A percentile compares a stretch with the other conserved stretches of the same genome.
phyloP scores from a whole-genome alignment of 2,888 invertebrate genomes.

The Thumatha senex region DNA sequence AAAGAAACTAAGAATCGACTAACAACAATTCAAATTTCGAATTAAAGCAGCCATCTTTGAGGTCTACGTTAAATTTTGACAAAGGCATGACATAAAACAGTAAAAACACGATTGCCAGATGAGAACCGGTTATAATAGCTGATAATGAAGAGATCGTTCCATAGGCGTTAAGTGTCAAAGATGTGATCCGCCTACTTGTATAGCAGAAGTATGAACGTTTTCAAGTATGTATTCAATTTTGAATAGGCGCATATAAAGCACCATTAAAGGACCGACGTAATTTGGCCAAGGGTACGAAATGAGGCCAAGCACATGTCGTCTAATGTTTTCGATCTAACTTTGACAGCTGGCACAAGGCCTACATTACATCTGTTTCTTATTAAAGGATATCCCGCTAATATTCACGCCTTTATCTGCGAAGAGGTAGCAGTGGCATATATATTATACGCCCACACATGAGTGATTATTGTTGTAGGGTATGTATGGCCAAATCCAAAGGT shows the following conservation, averaged over 20 bases:
- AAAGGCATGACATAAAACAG: no score
- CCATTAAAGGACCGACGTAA: slow-evolving; percentile 16
- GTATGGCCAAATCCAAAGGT: no score
- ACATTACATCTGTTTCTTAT: background rate
- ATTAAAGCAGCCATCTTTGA: no score
- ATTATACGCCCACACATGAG: no score
- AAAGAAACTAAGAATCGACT: no score
- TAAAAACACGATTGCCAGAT: no score
- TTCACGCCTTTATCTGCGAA: no score
- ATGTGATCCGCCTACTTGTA: slow-evolving; percentile 1
- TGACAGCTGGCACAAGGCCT: background rate
- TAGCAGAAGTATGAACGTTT: background rate
- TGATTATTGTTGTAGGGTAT: no score
- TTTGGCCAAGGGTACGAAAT: slow-evolving; percentile 29
- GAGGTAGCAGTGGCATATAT: no score
- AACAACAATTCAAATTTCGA: no score
- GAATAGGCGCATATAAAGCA: slow-evolving; percentile 1
- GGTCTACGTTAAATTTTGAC: no score
- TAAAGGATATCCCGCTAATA: no score
- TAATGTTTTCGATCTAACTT: background rate
- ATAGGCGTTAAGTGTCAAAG: slow-evolving; percentile 1
- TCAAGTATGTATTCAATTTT: background rate
- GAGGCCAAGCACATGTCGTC: slow-evolving; percentile 15
- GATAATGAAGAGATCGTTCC: background rate
- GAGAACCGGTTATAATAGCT: background rate